Percentiles rank a stretch among this genome's conserved stretches.
Evolutionary conservation across 2,797 vertebrate species (phyloP).

Genomic region (Syngnathus acus): DNA sequence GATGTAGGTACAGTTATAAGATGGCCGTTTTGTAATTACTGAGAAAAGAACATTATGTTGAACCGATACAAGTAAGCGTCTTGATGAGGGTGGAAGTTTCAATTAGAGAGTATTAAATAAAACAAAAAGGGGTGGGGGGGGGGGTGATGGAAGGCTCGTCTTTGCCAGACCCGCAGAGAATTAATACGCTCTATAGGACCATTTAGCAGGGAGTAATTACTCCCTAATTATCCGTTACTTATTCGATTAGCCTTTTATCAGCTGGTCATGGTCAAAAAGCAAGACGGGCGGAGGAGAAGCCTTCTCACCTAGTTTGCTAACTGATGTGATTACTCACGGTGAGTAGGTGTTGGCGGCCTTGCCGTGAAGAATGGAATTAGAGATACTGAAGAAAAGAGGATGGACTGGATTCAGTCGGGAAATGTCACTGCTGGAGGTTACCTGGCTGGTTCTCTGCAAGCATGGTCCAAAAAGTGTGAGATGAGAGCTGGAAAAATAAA

Average conservation of each 20-base stretch:
- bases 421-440: neutral
- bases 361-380: constrained; percentile 41
- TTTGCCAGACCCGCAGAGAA: constrained; percentile 62
- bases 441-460: too few species aligned
- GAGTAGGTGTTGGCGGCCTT: constrained; percentile 46
- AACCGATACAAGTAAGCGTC: constrained; percentile 64
- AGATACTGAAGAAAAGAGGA: neutral
- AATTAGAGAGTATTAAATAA: constrained; percentile 72
- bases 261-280: constrained; percentile 72
- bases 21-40: constrained; percentile 63
- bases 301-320: constrained; percentile 65
- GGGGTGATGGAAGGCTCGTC: constrained; percentile 63
- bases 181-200: constrained; percentile 67
- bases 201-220: constrained; percentile 72
- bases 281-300: constrained; percentile 57
- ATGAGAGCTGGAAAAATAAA: too few species aligned
- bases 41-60: constrained; percentile 64
- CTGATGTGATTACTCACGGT: constrained; percentile 23
- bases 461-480: too few species aligned
- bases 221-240: constrained; percentile 76
- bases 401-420: neutral
- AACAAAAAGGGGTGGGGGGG: constrained; percentile 31
- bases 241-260: constrained; percentile 77
- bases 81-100: constrained; percentile 71
- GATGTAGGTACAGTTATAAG: constrained; percentile 33